Evolutionary conservation across 2,113 vertebrate genomes (phyloP).

Genomic region (Xenopus tropicalis): UCB_Xtro_10.0 CM004450.2:133007001-133007500

Average conservation of each 20-base stretch:
- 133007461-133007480: not conserved
- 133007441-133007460: not conserved
- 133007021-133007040: not conserved
- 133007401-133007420: slow-evolving; percentile 16
- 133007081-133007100: too few relatives aligned
- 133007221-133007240: too few relatives aligned
- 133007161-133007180: too few relatives aligned
- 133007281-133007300: slow-evolving; percentile 9
- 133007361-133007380: not conserved
- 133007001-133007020: not conserved
- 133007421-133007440: not conserved
- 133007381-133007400: not conserved
- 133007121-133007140: too few relatives aligned
- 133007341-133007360: not conserved
- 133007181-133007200: too few relatives aligned
- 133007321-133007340: not conserved
- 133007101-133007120: too few relatives aligned
- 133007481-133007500: slow-evolving; percentile 1
- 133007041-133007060: slow-evolving; percentile 1
- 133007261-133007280: not conserved
- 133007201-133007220: too few relatives aligned
- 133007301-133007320: slow-evolving; percentile 37
- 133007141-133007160: too few relatives aligned
- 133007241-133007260: slow-evolving; percentile 3
- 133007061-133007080: not conserved